Percentiles rank a stretch among this genome's conserved stretches.
These are phyloP conservation scores for Zaprionus inermis DNA, from an alignment of 1,140 invertebrate genomes.

Conservation along the genomic window DNA sequence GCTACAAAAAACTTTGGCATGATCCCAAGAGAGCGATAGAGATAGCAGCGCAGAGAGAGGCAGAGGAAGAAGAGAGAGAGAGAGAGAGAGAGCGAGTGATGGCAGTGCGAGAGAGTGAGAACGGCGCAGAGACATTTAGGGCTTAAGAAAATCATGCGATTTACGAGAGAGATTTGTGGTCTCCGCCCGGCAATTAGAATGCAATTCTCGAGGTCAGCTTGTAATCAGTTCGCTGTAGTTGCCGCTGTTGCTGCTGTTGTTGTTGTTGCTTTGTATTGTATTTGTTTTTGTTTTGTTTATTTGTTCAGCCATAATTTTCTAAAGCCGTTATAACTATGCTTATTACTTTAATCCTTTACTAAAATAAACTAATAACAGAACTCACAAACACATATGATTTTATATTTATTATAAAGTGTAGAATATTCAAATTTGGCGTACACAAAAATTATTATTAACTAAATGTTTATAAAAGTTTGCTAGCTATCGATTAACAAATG, in stretches of 20 bases:
- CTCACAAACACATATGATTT: background rate
- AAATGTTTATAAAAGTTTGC: no score
- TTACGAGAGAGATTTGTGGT: constrained; percentile 52
- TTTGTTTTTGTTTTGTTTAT: constrained; percentile 32
- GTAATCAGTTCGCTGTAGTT: constrained; percentile 3
- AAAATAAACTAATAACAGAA: background rate
- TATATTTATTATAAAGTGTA: background rate
- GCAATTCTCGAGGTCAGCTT: constrained; percentile 8
- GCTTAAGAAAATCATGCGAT: constrained; percentile 41
- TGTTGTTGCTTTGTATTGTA: constrained; percentile 22
- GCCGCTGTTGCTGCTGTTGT: constrained; percentile 13
- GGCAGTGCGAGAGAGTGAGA: background rate
- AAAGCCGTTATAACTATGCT: constrained; percentile 63
- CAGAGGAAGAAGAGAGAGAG: constrained; percentile 2
- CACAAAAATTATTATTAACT: no score
- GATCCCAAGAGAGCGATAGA: constrained; percentile 16
- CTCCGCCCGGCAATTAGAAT: background rate
- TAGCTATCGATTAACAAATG: no score
- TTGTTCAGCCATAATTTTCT: constrained; percentile 20
- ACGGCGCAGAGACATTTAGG: constrained; percentile 30
- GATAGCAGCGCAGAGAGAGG: background rate
- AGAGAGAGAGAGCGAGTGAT: background rate
- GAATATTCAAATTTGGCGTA: no score
- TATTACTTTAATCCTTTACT: constrained; percentile 73
- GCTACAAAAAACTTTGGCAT: constrained; percentile 55